Evolutionary conservation across 1,140 invertebrate genomes (phyloP).

Genomic region (Leptinotarsa defecta): DNA sequence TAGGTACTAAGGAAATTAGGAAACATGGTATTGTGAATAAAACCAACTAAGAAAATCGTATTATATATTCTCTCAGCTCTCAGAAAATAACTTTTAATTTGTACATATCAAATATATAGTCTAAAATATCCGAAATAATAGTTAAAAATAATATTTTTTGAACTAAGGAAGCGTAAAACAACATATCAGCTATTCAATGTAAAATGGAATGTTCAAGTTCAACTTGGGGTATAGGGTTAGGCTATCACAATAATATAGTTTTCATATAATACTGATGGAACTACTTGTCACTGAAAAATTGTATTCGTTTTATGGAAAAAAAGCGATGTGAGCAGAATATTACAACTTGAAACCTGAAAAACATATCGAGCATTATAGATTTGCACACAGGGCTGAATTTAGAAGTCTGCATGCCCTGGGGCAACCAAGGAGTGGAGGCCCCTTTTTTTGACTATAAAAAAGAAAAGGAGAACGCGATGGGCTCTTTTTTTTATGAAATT

Average conservation of each 20-base stretch:
- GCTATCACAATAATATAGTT: not conserved
- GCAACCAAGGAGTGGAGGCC: no score
- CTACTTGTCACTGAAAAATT: not conserved
- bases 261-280: not conserved
- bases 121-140: not conserved
- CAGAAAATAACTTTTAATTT: not conserved
- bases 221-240: not conserved
- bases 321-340: no score
- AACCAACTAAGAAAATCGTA: constrained; percentile 58
- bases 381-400: not conserved
- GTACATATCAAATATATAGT: not conserved
- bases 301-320: not conserved
- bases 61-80: constrained; percentile 48
- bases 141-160: not conserved
- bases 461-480: no score
- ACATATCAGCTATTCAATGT: not conserved
- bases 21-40: not conserved
- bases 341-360: not conserved
- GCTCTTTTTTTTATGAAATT: no score
- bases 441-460: no score
- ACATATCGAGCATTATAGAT: not conserved
- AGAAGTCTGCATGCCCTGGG: no score
- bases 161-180: constrained; percentile 3
- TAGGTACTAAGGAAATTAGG: no score
- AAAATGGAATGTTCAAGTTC: not conserved